Evolutionary conservation across 2,113 vertebrate species (phyloP).

Genomic region (Stegostoma tigrinum): DNA sequence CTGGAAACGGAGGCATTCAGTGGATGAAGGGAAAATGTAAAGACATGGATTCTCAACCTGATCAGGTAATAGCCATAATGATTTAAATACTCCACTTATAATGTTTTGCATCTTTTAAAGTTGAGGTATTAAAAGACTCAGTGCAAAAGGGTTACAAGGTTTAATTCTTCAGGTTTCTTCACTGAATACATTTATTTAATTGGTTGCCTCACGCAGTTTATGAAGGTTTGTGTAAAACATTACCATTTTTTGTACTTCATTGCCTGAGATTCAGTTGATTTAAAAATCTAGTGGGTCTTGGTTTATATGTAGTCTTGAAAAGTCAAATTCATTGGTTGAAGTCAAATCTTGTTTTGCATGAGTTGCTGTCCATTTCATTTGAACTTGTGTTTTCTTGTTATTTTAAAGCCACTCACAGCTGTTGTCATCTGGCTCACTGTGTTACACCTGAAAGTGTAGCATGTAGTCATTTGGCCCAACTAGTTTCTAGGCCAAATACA

Average conservation of each 20-base stretch:
- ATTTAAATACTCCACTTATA: background rate
- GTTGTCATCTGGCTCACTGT: background rate
- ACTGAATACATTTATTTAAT: background rate
- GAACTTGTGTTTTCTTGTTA: background rate
- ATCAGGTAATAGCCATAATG: conserved; percentile 54
- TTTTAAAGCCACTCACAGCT: background rate
- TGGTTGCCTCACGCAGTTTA: background rate
- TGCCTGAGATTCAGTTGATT: background rate
- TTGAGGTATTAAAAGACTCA: background rate
- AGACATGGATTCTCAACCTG: conserved; percentile 56
- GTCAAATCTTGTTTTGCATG: background rate
- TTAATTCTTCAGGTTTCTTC: background rate
- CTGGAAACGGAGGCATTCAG: conserved; percentile 83
- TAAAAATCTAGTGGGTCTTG: background rate
- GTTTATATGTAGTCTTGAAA: background rate
- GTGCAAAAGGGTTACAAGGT: background rate
- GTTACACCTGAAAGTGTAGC: too few species aligned
- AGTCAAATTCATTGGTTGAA: background rate
- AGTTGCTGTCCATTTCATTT: background rate
- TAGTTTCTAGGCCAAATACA: background rate
- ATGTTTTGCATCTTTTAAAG: background rate
- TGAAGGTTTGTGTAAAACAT: background rate
- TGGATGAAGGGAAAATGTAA: conserved; percentile 67
- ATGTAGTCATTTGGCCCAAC: background rate
- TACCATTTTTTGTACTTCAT: background rate